Percentiles rank a stretch among this genome's conserved stretches.
Evolutionary conservation across 2,797 vertebrate species (phyloP).

Genomic region (Brachyrhaphis roseni): DNA sequence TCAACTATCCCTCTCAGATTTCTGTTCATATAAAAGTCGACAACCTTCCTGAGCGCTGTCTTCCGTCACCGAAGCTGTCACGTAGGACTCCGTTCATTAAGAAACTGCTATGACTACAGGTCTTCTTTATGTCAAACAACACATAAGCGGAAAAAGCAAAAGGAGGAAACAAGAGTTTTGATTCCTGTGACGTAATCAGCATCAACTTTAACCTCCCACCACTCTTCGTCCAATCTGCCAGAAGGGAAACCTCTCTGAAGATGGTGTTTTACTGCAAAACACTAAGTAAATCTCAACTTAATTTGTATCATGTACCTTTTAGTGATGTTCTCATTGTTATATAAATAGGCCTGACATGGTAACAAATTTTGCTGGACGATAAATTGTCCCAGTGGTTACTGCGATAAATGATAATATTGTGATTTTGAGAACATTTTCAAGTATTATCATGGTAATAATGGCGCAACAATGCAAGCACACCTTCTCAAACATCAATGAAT

Average conservation of each 20-base stretch:
- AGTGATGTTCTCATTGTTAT: too few relatives aligned
- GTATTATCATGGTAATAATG: too few relatives aligned
- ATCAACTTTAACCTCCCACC: neutral
- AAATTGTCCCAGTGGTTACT: too few relatives aligned
- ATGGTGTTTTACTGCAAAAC: neutral
- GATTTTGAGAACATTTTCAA: too few relatives aligned
- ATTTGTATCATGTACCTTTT: too few relatives aligned
- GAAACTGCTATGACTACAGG: neutral
- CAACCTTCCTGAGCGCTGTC: neutral
- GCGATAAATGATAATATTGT: too few relatives aligned
- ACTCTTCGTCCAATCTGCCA: neutral
- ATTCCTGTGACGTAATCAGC: neutral
- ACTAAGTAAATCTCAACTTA: too few relatives aligned
- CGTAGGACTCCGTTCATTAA: neutral
- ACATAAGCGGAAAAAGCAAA: neutral
- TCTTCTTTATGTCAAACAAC: neutral
- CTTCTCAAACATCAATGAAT: too few relatives aligned
- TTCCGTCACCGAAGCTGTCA: neutral
- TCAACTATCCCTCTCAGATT: conserved; percentile 24
- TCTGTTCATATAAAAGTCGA: conserved; percentile 1
- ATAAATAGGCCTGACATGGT: too few relatives aligned
- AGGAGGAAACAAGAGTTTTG: neutral
- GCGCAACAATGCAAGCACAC: too few relatives aligned
- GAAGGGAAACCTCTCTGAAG: neutral
- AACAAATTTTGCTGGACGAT: too few relatives aligned